A percentile compares a stretch with the other conserved stretches of the same genome.
Conservation (phyloP, 1,140 invertebrate genomes). For the Drosophila erecta region DNA sequence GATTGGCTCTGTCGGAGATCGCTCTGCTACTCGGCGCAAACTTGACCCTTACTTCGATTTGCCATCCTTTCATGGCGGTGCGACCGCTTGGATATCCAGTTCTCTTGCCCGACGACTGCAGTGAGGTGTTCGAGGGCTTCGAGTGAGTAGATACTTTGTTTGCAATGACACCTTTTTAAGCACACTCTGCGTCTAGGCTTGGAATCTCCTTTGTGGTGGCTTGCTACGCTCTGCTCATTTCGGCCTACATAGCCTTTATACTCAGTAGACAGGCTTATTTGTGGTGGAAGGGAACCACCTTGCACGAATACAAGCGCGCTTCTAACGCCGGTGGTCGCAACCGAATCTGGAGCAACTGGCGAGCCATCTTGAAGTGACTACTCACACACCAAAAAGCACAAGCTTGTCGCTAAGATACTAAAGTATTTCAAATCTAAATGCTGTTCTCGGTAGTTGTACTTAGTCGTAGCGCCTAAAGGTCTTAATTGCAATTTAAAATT, state of each 20-base stretch:
- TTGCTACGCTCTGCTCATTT: constrained; percentile 69
- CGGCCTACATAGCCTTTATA: constrained; percentile 50
- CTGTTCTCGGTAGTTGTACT: constrained; percentile 39
- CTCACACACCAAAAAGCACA: constrained; percentile 17
- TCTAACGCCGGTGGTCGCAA: constrained; percentile 41
- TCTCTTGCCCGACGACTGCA: constrained; percentile 85
- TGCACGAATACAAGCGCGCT: constrained; percentile 78
- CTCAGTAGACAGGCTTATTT: constrained; percentile 65
- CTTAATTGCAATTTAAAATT: constrained; percentile 29
- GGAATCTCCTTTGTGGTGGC: constrained; percentile 75
- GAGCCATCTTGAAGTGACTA: constrained; percentile 61
- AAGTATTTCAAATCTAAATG: constrained; percentile 41
- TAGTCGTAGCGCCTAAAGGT: constrained; percentile 32
- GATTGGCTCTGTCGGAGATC: constrained; percentile 64
- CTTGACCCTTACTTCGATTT: constrained; percentile 85
- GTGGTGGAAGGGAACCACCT: constrained; percentile 62
- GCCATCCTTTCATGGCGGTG: constrained; percentile 84
- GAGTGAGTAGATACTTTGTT: constrained; percentile 66
- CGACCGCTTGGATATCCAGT: constrained; percentile 71
- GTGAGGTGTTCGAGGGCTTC: constrained; percentile 84
- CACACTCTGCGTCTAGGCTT: constrained; percentile 41
- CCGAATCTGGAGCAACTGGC: constrained; percentile 70
- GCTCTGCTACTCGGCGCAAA: constrained; percentile 84
- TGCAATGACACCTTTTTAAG: not conserved
- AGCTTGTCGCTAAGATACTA: constrained; percentile 35